Percentiles rank a stretch among this genome's conserved stretches.
These are phyloP conservation scores for Arion vulgaris DNA, from an alignment of 1,140 invertebrate genomes.

Conservation along the genomic window DNA sequence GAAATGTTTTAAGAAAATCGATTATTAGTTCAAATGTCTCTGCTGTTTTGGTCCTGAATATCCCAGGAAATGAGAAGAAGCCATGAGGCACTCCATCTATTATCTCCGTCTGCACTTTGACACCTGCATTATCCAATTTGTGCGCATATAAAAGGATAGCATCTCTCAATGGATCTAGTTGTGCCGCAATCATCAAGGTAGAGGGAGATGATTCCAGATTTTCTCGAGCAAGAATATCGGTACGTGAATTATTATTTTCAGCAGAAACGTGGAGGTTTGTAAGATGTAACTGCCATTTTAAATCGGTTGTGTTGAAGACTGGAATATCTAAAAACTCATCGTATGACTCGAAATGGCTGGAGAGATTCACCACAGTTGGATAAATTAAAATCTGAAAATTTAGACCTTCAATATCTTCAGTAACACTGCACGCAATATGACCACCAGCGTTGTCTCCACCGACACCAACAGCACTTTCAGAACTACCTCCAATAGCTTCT, in stretches of 20 bases:
- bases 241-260: background rate
- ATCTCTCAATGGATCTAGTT: conserved; percentile 17
- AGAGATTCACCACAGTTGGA: background rate
- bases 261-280: background rate
- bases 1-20: background rate
- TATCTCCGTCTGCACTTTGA: background rate
- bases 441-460: conserved; percentile 60
- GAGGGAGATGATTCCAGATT: background rate
- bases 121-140: background rate
- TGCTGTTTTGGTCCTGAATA: conserved; percentile 5
- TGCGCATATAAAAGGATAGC: background rate
- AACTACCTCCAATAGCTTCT: conserved; percentile 39
- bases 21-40: background rate
- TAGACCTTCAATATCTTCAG: conserved; percentile 46
- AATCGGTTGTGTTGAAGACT: background rate
- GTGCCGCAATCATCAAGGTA: background rate
- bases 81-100: background rate
- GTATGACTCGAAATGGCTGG: background rate
- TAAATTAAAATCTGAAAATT: conserved; percentile 50
- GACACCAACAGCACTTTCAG: conserved; percentile 54
- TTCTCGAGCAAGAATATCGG: background rate
- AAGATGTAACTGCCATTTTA: background rate
- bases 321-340: conserved; percentile 9
- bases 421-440: conserved; percentile 47
- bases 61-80: background rate